These are phyloP conservation scores for Hypomecis punctinalis DNA, from an alignment of 2,888 invertebrate genomes.

Conservation along the genomic window DNA sequence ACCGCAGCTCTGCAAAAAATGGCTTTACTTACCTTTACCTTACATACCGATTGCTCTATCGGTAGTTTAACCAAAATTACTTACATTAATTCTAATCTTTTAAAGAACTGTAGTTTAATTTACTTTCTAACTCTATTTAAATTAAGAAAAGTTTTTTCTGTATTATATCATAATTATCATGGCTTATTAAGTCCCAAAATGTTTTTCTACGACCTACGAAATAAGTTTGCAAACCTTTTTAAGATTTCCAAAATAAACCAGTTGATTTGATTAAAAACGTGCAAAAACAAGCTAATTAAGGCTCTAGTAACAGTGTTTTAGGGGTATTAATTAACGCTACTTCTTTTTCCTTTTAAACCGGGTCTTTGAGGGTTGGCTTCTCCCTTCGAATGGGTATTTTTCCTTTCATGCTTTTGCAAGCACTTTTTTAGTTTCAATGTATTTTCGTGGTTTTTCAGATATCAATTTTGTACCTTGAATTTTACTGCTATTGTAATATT, in stretches of 20 bases:
- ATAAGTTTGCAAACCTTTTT: background rate
- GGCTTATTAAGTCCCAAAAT: background rate
- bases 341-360: constrained; percentile 12
- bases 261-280: constrained; percentile 14
- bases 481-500: background rate
- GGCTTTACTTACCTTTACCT: too few relatives aligned
- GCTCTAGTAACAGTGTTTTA: constrained; percentile 17
- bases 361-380: constrained; percentile 9
- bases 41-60: too few relatives aligned
- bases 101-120: too few relatives aligned
- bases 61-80: too few relatives aligned
- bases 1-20: too few relatives aligned
- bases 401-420: constrained; percentile 6
- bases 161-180: too few relatives aligned
- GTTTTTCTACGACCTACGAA: background rate
- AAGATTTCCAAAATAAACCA: constrained; percentile 4
- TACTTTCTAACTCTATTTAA: too few relatives aligned
- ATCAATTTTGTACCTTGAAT: background rate
- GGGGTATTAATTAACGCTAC: constrained; percentile 15
- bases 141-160: too few relatives aligned
- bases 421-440: background rate
- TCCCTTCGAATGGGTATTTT: background rate
- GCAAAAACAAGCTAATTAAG: constrained; percentile 20
- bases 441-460: background rate
- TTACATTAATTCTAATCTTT: too few relatives aligned